These are phyloP conservation scores for Hiodon alosoides DNA, from an alignment of 2,113 vertebrate species.

Conservation along the genomic window DNA sequence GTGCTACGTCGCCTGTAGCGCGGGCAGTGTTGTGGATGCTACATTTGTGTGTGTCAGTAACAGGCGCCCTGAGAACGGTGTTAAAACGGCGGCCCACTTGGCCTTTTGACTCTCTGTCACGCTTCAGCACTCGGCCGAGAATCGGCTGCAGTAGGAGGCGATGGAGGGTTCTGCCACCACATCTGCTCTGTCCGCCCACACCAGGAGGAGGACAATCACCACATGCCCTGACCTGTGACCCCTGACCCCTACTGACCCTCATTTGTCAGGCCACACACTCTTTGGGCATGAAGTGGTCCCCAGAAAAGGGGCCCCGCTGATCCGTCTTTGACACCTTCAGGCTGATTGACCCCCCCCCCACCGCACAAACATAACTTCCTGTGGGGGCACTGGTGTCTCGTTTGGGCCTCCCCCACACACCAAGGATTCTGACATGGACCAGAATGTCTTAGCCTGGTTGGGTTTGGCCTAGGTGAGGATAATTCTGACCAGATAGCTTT, in stretches of 20 bases:
- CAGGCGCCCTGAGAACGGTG: too few relatives aligned
- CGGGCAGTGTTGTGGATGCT: too few relatives aligned
- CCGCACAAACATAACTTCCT: not conserved
- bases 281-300: conserved; percentile 31
- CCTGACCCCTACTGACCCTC: conserved; percentile 42
- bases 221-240: conserved; percentile 26
- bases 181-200: conserved; percentile 8
- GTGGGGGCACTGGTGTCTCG: not conserved
- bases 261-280: conserved; percentile 49
- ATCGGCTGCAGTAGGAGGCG: not conserved
- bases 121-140: not conserved
- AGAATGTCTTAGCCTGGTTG: too few relatives aligned
- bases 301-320: conserved; percentile 9
- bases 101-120: not conserved
- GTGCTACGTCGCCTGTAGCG: too few relatives aligned
- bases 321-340: conserved; percentile 36
- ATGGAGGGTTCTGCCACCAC: not conserved
- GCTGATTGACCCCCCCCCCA: not conserved
- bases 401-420: not conserved
- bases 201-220: conserved; percentile 1
- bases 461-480: too few relatives aligned
- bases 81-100: too few relatives aligned
- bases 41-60: not conserved
- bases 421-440: too few relatives aligned
- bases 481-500: too few relatives aligned